Evolutionary conservation across 2,113 vertebrate genomes (phyloP).

Genomic region (Amazona guildingii): DNA sequence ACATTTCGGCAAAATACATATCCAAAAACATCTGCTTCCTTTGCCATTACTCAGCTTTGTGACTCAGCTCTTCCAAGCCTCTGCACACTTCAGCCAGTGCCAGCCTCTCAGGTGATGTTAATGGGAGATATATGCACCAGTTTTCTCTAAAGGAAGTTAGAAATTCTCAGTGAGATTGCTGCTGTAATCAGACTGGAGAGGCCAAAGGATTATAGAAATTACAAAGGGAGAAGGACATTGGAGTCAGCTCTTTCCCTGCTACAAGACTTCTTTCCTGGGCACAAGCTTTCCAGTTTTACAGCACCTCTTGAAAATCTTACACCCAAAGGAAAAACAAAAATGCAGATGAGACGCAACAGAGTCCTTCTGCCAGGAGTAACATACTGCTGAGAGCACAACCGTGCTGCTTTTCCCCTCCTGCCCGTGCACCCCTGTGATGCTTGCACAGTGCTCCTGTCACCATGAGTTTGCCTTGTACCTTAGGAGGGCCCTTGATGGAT

Average conservation of each 20-base stretch:
- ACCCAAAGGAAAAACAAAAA: neutral
- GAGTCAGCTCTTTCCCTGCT: neutral
- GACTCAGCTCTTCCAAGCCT: neutral
- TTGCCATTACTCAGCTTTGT: neutral
- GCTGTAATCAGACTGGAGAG: neutral
- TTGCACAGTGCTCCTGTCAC: neutral
- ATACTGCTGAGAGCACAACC: neutral
- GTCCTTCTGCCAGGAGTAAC: neutral
- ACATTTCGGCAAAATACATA: neutral
- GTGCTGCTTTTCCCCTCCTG: neutral
- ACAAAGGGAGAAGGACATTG: neutral
- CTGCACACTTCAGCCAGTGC: neutral
- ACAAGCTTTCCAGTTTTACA: neutral
- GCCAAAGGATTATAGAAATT: neutral
- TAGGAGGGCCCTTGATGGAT: neutral
- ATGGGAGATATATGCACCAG: accelerated
- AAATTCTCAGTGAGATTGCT: neutral
- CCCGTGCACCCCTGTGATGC: accelerated
- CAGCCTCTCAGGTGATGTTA: neutral
- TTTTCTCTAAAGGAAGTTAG: neutral
- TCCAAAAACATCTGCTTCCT: neutral
- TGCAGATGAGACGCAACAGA: neutral
- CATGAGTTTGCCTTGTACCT: neutral
- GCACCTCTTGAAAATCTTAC: neutral
- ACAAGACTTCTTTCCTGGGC: neutral